phyloP scores from a whole-genome alignment of 2,888 invertebrate genomes.

The Ephialtes manifestator region DNA sequence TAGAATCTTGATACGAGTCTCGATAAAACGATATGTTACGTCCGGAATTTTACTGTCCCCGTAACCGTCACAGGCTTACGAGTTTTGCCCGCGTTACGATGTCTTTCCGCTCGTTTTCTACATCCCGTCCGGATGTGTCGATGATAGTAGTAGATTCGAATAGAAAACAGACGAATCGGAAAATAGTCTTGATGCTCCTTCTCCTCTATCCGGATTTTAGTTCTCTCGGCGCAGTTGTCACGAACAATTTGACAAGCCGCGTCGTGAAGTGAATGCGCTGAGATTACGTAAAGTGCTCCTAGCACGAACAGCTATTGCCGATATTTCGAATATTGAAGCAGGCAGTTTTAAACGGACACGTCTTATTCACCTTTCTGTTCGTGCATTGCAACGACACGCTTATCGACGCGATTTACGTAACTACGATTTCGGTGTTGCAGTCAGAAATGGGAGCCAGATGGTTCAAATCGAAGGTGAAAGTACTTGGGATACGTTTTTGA shows the following conservation, averaged over 20 bases:
- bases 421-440: background rate
- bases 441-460: too few species aligned
- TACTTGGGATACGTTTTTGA: too few species aligned
- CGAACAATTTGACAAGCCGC: slow-evolving; percentile 23
- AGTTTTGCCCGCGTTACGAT: background rate
- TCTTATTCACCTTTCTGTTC: background rate
- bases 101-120: background rate
- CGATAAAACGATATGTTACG: background rate
- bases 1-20: background rate
- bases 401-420: slow-evolving; percentile 26
- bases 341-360: background rate
- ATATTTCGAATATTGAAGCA: slow-evolving; percentile 17
- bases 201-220: background rate
- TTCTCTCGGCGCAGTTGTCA: slow-evolving; percentile 24
- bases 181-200: slow-evolving; percentile 1
- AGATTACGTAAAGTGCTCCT: slow-evolving; percentile 29
- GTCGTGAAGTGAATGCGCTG: background rate
- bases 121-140: background rate
- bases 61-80: background rate
- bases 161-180: background rate
- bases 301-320: slow-evolving; percentile 1
- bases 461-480: too few species aligned
- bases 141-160: background rate
- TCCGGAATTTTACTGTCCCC: background rate
- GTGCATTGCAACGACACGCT: background rate